Evolutionary conservation across 2,113 vertebrate genomes (phyloP), one percentile per base, ranked within the genome.

Genomic region (Mugil cephalus): DNA sequence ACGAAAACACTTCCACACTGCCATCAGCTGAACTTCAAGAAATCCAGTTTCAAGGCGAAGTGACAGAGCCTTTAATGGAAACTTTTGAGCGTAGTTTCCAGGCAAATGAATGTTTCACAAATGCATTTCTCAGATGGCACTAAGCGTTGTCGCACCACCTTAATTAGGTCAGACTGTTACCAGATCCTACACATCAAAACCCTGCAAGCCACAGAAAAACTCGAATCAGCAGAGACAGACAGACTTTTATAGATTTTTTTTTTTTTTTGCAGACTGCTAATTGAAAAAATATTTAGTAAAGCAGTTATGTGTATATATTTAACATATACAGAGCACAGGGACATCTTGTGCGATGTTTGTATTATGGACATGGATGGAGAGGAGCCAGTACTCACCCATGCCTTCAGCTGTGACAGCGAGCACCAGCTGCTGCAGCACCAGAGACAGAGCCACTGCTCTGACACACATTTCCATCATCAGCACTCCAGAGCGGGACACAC

Each of bases 301-400:
- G 24, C 5, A 9, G 24, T 24, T 10, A 55, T 40, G 4, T n/a
- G n/a, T 1, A 36, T 10, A 76, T 12, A 1, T 55, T 60, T 35
- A 21, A 56, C 38, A 38, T 21, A 13, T 54, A 34, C 12, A 55
- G 15, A 24, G 55, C 10, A 65, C 30, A 75, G 4, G 61, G 52
- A 48, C 12, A 55, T 1, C 15, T 19, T 43, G 10, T 6, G 8
- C 38, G 15, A 36, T 15, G 63, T 66, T 66, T 79, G 68, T 45
- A 48, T 70, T 36, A 46, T 35, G 21, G 6, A 9, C 8, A 59
- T 61, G 6, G 17, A 54, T 34, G 19, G 9, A 24, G 63, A 46
- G 54, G 42, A 76, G 55, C 45, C 60, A 34, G 35, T 61, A 90
- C 96, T 96, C 94, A 98, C 97, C 95, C 79, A 93, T 94, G 8